Evolutionary conservation across 2,888 invertebrate species (phyloP), one percentile per base, ranked within the genome.

Genomic region (Anarsia innoxiella): DNA sequence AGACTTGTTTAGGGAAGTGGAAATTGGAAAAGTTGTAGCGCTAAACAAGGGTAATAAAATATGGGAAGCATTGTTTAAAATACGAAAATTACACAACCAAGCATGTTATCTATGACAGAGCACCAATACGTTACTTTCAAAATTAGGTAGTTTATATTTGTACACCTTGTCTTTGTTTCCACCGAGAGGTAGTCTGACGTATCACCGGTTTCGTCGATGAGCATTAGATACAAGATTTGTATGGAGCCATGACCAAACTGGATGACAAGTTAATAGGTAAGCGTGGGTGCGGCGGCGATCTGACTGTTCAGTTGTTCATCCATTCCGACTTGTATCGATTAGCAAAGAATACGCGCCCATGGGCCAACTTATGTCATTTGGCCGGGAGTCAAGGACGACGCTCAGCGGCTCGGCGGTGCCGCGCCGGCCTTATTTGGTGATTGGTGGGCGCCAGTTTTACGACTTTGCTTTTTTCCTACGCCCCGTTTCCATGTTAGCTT

Each of bases 401-500:
- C 56, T 63, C 67, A 64, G 56, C 70, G 66, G 72, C 74, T 60
- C 66, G 71, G 47, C 69, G 69, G 72, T 72, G 73, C 76, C 75
- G 65, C 66, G 74, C 71, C 48, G 73, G 71, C 84, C 84, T 80
- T 83, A 82, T 84, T 84, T 77, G 80, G 79, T 67, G 66, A 79
- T 80, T 78, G 80, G 82, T 82, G 82, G 83, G 82, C 83, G 82
- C 84, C 82, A 76, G 69, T 77, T 83, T 84, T 83, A 84, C 67
- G 79, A 77, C 84, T 77, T 77, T 66, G 78, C 73, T 77, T 80
- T 82, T 76, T 80, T 78, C 71, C 72, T 70, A 68, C 66, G 71
- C 72, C 62, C 66, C 57, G 75, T 79, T 75, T 73, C 70, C 60
- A 77, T 74, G 69, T 72, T 66, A 60, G 66, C 64, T 70, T 63